Percentiles rank a stretch among this genome's conserved stretches.
phyloP scores from a whole-genome alignment of 1,140 invertebrate genomes.

The Drosophila tropicalis region DNA sequence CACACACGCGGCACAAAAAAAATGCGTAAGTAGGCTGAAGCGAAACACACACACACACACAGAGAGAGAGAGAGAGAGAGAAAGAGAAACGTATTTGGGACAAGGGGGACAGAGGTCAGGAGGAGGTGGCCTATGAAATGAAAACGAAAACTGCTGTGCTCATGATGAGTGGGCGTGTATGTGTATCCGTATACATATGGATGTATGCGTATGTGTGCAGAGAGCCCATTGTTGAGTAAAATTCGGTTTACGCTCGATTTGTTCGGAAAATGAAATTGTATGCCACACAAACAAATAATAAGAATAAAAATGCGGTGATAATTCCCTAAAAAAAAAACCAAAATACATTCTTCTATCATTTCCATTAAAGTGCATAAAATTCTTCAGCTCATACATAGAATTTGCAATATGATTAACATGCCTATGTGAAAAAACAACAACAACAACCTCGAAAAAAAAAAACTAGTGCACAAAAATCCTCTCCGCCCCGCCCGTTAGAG shows the following conservation, averaged over 20 bases:
- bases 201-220: conserved; percentile 5
- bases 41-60: neutral
- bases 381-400: neutral
- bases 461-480: conserved; percentile 4
- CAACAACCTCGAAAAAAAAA: conserved; percentile 19
- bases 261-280: conserved; percentile 9
- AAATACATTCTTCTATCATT: neutral
- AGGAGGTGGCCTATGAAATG: conserved; percentile 25
- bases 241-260: conserved; percentile 50
- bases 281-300: conserved; percentile 5
- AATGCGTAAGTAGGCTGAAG: conserved; percentile 27
- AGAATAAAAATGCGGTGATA: conserved; percentile 2
- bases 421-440: conserved; percentile 9
- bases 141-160: conserved; percentile 73
- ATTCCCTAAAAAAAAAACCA: neutral
- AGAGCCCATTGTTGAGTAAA: conserved; percentile 28
- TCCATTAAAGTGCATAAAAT: neutral
- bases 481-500: too few species aligned
- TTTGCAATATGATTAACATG: conserved; percentile 1
- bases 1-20: conserved; percentile 24
- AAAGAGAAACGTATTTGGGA: neutral
- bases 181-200: neutral
- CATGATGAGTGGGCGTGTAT: conserved; percentile 50
- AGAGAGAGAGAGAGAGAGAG: neutral
- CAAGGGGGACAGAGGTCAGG: conserved; percentile 7